Percentiles rank a stretch among this genome's conserved stretches.
Conservation (phyloP, 2,113 vertebrate genomes). For the Microcebus murinus region DNA sequence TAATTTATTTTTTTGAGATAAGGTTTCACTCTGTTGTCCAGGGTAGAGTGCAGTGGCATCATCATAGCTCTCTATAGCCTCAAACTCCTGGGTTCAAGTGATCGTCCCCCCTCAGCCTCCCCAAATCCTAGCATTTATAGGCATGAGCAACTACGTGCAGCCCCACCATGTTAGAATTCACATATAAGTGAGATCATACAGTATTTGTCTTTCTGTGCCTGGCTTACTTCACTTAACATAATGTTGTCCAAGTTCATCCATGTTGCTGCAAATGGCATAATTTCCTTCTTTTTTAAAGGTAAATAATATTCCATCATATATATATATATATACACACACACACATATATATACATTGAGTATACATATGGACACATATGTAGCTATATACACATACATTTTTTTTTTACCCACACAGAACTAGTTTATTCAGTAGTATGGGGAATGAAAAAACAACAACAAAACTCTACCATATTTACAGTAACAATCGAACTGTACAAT, state of each 20-base stretch:
- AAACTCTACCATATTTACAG: constrained; percentile 81
- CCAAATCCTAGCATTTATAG: too few species aligned
- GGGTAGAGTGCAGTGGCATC: too few species aligned
- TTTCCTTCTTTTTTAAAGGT: background rate
- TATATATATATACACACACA: background rate
- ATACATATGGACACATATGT: background rate
- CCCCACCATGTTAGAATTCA: background rate
- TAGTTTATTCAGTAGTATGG: constrained; percentile 82
- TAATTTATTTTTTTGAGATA: too few species aligned
- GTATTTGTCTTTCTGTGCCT: background rate
- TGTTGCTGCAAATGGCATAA: background rate
- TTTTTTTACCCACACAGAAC: constrained; percentile 63
- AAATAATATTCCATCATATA: background rate
- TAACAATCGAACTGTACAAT: constrained; percentile 78
- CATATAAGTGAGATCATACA: background rate
- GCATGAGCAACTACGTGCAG: too few species aligned
- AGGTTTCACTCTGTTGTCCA: too few species aligned
- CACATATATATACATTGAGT: background rate
- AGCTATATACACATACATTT: background rate
- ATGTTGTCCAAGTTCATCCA: background rate
- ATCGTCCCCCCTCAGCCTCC: too few species aligned
- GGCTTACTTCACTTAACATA: background rate
- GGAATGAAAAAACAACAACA: constrained; percentile 58
- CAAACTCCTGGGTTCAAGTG: too few species aligned
- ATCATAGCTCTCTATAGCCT: too few species aligned